Conservation (phyloP, 2,113 vertebrate genomes). For the Urocolius indicus region DNA sequence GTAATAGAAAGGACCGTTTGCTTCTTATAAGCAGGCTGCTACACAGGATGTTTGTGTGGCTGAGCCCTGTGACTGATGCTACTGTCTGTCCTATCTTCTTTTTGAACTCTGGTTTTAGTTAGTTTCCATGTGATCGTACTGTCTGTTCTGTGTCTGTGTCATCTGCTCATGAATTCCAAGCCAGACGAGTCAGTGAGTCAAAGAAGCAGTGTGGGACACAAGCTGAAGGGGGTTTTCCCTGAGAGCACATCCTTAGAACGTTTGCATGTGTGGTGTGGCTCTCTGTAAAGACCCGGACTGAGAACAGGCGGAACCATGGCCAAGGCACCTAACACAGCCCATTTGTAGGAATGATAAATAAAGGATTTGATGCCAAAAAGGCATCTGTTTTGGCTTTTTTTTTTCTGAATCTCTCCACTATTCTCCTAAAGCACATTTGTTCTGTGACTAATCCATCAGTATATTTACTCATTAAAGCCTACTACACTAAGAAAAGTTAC, state of each 20-base stretch:
- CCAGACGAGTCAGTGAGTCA: neutral
- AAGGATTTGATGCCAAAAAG: neutral
- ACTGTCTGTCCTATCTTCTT: neutral
- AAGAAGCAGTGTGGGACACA: neutral
- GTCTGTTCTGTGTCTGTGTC: neutral
- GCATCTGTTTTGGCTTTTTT: neutral
- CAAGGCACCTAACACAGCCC: neutral
- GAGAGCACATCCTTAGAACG: neutral
- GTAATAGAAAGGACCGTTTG: neutral
- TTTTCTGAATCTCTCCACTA: neutral
- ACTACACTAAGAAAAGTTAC: neutral
- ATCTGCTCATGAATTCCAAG: neutral
- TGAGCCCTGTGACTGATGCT: neutral
- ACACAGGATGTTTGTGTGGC: neutral
- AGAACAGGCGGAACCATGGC: neutral
- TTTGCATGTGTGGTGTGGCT: accelerated
- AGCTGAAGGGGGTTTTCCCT: neutral
- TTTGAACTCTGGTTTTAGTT: neutral
- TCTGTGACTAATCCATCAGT: neutral
- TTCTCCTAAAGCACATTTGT: neutral
- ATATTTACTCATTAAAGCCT: neutral
- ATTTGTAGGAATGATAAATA: neutral
- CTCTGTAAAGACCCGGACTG: neutral
- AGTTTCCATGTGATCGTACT: neutral
- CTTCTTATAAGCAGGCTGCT: neutral